A percentile compares a stretch with the other conserved stretches of the same genome.
These are phyloP conservation scores for Agrypnus murinus DNA, from an alignment of 2,888 invertebrate species.

Conservation along the genomic window DNA sequence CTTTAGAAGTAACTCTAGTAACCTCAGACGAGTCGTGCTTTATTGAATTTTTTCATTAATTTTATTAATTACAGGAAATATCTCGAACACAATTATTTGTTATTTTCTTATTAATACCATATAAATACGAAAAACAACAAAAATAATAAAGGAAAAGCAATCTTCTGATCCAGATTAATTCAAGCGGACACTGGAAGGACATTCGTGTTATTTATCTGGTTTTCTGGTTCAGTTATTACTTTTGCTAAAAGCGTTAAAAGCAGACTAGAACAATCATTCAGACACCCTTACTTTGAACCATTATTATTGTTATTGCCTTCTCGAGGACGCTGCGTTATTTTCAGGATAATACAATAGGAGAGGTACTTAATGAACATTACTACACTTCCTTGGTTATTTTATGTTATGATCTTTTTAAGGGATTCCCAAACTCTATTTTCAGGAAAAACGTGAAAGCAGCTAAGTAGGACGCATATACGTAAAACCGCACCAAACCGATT, in stretches of 20 bases:
- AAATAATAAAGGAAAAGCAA: too few species aligned
- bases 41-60: too few species aligned
- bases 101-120: too few species aligned
- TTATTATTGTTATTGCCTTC: slow-evolving; percentile 9
- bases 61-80: too few species aligned
- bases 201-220: not conserved
- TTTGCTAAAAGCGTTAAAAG: not conserved
- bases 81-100: too few species aligned
- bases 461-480: slow-evolving; percentile 15
- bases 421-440: too few species aligned
- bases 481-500: slow-evolving; percentile 61
- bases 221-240: slow-evolving; percentile 2
- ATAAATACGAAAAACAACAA: too few species aligned
- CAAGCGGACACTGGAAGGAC: not conserved
- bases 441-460: not conserved
- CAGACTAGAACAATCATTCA: slow-evolving; percentile 17
- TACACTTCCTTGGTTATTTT: not conserved
- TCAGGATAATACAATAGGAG: not conserved
- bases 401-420: not conserved
- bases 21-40: too few species aligned
- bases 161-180: not conserved
- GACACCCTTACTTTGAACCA: not conserved
- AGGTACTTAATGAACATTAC: slow-evolving; percentile 3
- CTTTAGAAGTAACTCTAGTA: too few species aligned
- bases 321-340: not conserved